These are phyloP conservation scores for Apodemia mormo DNA, from an alignment of 2,888 invertebrate species.

Conservation along the genomic window DNA sequence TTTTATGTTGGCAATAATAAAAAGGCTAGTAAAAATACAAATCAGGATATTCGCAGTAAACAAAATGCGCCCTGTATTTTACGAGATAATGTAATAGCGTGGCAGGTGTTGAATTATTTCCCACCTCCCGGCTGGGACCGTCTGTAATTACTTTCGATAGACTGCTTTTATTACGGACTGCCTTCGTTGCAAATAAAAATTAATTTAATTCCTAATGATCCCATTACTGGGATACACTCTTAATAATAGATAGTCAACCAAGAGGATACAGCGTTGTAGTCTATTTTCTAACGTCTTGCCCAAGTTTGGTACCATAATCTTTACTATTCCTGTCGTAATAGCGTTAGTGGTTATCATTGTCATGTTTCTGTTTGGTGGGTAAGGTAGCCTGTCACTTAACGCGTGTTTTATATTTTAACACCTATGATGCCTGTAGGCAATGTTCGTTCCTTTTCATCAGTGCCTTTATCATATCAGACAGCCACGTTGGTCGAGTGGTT, in stretches of 20 bases:
- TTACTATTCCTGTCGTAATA: no score
- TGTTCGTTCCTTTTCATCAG: no score
- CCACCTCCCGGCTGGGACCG: neutral
- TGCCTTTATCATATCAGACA: no score
- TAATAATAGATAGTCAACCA: neutral
- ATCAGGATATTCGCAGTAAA: slow-evolving; percentile 1
- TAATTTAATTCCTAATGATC: neutral
- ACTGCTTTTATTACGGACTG: slow-evolving; percentile 12
- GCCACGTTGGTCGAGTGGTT: no score
- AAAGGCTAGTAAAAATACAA: neutral
- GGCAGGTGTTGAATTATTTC: slow-evolving; percentile 55
- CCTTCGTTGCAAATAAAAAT: slow-evolving; percentile 1
- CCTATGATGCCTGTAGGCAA: no score
- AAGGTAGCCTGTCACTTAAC: no score
- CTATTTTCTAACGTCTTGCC: no score
- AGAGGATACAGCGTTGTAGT: no score
- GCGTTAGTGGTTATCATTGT: no score
- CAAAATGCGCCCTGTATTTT: slow-evolving; percentile 39
- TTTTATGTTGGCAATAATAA: neutral
- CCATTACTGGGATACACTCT: neutral
- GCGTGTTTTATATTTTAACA: no score
- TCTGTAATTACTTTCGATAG: slow-evolving; percentile 46
- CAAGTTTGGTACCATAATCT: no score
- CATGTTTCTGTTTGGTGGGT: no score
- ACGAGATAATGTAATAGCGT: slow-evolving; percentile 47